Base-by-base conservation (phyloP, 2,797 vertebrate species). In the Enteromius radiatus region DNA sequence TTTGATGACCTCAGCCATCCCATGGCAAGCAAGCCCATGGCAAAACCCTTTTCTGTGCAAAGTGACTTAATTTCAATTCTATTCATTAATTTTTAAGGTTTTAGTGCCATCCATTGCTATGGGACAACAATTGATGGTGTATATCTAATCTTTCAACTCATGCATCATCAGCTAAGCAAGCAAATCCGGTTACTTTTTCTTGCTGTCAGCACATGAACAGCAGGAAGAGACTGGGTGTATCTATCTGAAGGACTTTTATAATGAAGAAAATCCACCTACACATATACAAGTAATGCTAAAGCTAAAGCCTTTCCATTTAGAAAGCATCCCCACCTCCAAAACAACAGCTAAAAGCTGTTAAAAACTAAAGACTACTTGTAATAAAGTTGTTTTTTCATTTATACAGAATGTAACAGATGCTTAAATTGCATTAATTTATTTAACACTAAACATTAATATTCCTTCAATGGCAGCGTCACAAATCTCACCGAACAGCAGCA, bases 401-500 rank as follows among this genome's bases (percentile, higher is more conserved):
- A 8, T 43, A 26, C 38, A 26, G 21, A 3, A 69, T 67, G n/a
- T 45, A 15, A 69, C 14, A 69, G n/a, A 17, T 69, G 14, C 41
- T 69, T 4, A 45, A 26, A 69, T 43, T 71, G 5, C 19, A 49
- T 11, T 0, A 9, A 70, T 47, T 71, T 17, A 9, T 49, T 31
- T 12, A 31, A 31, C 26, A 19, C 41, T 28, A 47, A 5, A 8
- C 28, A 49, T 5, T 47, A 19, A 70, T 47, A 19, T 3, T 19
- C 1, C 41, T 70, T 28, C 9, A 70, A n/a, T 28, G n/a, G 17
- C 43, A 31, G 5, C 11, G 19, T 71, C 2, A 28, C 3, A 52
- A 41, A 41, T 59, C 97, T 93, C 91, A 99, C 98, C 95, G 33
- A 98, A 87, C 63, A 99, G 90, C 54, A 98, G 92, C 65, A 97